Base-by-base conservation (phyloP, 2,888 invertebrate genomes). In the Coremacera marginata region DNA sequence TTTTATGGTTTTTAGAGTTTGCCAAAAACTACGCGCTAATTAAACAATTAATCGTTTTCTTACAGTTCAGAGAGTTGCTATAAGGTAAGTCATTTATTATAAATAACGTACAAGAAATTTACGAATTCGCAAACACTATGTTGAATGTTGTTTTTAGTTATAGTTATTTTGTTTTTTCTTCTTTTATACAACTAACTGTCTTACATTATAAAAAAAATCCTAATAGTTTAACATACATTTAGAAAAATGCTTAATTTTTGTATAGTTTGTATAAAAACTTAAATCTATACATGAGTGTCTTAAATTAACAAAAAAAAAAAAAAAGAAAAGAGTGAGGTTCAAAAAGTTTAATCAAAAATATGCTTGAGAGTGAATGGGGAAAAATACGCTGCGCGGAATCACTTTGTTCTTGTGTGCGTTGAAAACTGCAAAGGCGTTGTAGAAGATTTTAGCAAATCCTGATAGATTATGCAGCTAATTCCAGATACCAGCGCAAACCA, bases 241-340 rank as follows among this genome's bases (percentile, higher is more conserved):
- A 44, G 67, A 37, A 44, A 44, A 60, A 60, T 55, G 57, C 11
- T 60, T 27, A 60, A 22, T 60, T 60, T 60, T 27, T 11, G 27
- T 60, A 25, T 37, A 67, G 11, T 27, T 44, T 44, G 44, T 51
- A 68, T 51, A n/a, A 55, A 34, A 70, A 70, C 51, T 68, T 68
- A 68, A 51, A 55, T 70, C 70, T 70, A 70, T 27, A 55, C 34
- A 55, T 19, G 34, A 68, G 31, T 9, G 31, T 9, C 55, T 70
- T 70, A 34, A 34, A 52, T 44, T 11, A 49, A 25, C 14, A 60
- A 60, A 60, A 14, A 60, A 27, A 22, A 22, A 60, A 27, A 14
- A 57, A 25, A 57, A 37, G 7, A 4, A 7, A 37, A 37, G 7
- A 37, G 8, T 37, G 37, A 37, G 37, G 31, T 3, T 31, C 5